Base-by-base conservation (phyloP, 1,140 invertebrate species). In the Lepidurus apus region DNA sequence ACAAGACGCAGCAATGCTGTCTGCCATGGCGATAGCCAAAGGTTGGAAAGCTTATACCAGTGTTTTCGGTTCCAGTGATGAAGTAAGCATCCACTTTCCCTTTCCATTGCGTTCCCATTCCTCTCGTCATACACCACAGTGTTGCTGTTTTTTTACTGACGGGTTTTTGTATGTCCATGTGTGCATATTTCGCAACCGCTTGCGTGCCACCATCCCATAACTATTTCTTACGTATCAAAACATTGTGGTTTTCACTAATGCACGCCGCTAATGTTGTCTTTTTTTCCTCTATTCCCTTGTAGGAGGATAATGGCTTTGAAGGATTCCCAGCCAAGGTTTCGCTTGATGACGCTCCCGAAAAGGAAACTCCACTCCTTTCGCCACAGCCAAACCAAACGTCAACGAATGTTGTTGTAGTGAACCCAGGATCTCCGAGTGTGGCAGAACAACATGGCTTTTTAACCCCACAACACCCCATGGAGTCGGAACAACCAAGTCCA, bases 41-140 rank as follows among this genome's bases (percentile, higher is more conserved):
- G 85, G 86, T 45, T 84, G 86, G 80, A 84, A 84, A 79, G 78
- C 83, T 74, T 87, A 87, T 82, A 82, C 82, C 74, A 83, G 86
- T 80, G 76, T 86, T 73, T 85, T 85, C 82, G 86, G 86, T 65
- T 84, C 86, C 75, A 86, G 85, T 24, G 85, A 86, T 74, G 85
- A 86, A 85, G 86, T 86, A 86, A 84, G 80, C 74, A 89, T 42
- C 17, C 13, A 44, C 42, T 47, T 73, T 79, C 78, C 65, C 79
- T 79, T 77, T 77, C 80, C n/a, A 34, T 34, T 34, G 34, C 34
- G 34, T 34, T 73, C 73, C 43, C 79, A 74, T 47, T 73, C 79
- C 13, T 74, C 78, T 44, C 74, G 74, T 73, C 75, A 77, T 65
- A 76, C 77, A 34, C 76, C 65, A 77, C 17, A 53, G 78, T 13